A percentile compares a stretch with the other conserved stretches of the same genome.
phyloP scores from a whole-genome alignment of 1,140 invertebrate species.

The Triops cancriformis region DNA sequence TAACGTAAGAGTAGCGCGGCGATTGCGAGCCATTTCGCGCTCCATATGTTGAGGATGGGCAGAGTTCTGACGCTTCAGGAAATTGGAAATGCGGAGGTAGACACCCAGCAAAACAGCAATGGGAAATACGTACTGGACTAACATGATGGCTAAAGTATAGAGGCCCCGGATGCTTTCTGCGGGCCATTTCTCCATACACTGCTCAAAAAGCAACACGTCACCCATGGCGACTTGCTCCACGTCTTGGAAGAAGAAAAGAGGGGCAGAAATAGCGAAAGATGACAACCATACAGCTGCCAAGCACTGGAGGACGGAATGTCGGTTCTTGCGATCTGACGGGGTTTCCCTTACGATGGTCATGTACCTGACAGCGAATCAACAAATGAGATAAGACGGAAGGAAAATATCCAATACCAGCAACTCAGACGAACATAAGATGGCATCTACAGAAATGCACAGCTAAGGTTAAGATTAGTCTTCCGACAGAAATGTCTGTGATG shows the following conservation, averaged over 20 bases:
- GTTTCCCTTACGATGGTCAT: slow-evolving; percentile 17
- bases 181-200: slow-evolving; percentile 20
- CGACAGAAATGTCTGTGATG: too few species aligned
- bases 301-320: neutral
- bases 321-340: neutral
- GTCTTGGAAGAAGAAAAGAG: slow-evolving; percentile 16
- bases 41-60: neutral
- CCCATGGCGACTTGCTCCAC: slow-evolving; percentile 14
- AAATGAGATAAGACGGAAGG: neutral
- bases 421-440: neutral
- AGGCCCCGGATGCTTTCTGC: neutral
- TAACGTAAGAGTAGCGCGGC: neutral
- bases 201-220: neutral
- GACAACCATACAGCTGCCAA: slow-evolving; percentile 10
- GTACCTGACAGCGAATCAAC: neutral
- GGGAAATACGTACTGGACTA: slow-evolving; percentile 20
- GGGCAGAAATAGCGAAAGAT: neutral
- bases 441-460: too few species aligned
- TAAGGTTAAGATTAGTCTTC: too few species aligned
- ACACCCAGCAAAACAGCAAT: neutral
- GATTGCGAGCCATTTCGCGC: slow-evolving; percentile 3
- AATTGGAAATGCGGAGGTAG: slow-evolving; percentile 13
- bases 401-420: neutral
- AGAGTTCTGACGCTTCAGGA: neutral
- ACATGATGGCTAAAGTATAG: neutral